Percentiles rank a stretch among this genome's conserved stretches.
phyloP scores from a whole-genome alignment of 2,888 invertebrate species.

The Mesoligia furuncula region DNA sequence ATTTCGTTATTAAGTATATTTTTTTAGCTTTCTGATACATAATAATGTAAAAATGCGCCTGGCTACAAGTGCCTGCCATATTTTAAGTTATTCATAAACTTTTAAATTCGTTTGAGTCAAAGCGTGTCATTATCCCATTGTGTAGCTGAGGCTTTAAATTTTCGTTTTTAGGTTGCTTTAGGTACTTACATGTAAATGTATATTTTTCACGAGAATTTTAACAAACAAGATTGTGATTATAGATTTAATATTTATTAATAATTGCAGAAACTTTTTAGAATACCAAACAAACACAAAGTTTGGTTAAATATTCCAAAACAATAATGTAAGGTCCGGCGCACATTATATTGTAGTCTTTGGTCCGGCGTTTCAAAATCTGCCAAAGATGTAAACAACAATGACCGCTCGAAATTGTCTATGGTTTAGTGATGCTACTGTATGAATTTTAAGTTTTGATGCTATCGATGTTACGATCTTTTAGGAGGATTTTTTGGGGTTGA shows the following conservation, averaged over 20 bases:
- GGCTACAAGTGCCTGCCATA: slow-evolving; percentile 47
- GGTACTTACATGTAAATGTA: no score
- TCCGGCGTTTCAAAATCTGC: no score
- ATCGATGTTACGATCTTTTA: no score
- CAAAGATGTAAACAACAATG: no score
- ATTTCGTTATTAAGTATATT: slow-evolving; percentile 25
- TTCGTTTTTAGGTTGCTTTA: slow-evolving; percentile 34
- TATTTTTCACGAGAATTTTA: slow-evolving; percentile 38
- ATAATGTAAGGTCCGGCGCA: no score
- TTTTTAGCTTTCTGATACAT: slow-evolving; percentile 26
- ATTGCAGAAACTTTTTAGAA: neutral
- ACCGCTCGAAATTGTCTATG: no score
- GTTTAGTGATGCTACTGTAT: no score
- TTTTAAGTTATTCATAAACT: slow-evolving; percentile 62
- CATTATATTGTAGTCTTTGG: no score
- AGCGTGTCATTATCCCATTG: slow-evolving; percentile 59
- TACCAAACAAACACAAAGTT: neutral
- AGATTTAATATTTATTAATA: slow-evolving; percentile 13
- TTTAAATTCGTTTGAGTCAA: slow-evolving; percentile 61
- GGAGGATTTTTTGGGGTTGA: no score
- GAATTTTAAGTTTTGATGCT: no score
- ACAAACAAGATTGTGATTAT: slow-evolving; percentile 30
- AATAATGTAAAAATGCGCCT: slow-evolving; percentile 39
- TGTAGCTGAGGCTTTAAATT: slow-evolving; percentile 32
- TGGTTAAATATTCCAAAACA: neutral